Evolutionary conservation across 2,888 invertebrate species (phyloP).

Genomic region (Dendrolimus houi): DNA sequence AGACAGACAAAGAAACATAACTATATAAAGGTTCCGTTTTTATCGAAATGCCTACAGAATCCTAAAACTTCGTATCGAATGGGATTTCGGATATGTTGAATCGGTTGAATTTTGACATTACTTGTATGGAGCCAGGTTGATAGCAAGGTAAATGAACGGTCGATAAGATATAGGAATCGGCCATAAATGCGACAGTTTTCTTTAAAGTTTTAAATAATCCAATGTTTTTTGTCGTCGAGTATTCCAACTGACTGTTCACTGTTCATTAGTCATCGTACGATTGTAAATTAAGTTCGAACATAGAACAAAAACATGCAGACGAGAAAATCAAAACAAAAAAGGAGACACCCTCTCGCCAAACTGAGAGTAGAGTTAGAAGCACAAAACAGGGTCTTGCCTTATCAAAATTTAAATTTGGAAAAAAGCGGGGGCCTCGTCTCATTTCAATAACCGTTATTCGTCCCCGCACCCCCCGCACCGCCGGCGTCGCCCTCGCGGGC

Average conservation of each 20-base stretch:
- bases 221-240: too few species aligned
- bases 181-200: too few species aligned
- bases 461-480: constrained; percentile 34
- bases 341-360: constrained; percentile 53
- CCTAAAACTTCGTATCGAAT: neutral
- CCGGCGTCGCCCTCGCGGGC: constrained; percentile 18
- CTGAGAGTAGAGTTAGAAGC: constrained; percentile 55
- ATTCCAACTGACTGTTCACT: neutral
- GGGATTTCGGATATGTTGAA: constrained; percentile 60
- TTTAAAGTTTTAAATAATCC: too few species aligned
- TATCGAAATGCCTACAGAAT: too few species aligned
- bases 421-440: constrained; percentile 69
- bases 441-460: constrained; percentile 76
- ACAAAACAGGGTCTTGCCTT: constrained; percentile 71
- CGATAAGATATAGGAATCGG: too few species aligned
- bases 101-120: constrained; percentile 8
- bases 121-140: too few species aligned
- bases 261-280: constrained; percentile 5
- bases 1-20: too few species aligned
- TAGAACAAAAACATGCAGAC: constrained; percentile 47
- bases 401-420: constrained; percentile 76
- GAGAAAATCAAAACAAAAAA: constrained; percentile 55
- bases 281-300: constrained; percentile 33
- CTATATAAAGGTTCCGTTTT: too few species aligned
- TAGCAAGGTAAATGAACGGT: too few species aligned